These are phyloP conservation scores for Sinella curviseta DNA, from an alignment of 1,140 invertebrate species.

Conservation along the genomic window DNA sequence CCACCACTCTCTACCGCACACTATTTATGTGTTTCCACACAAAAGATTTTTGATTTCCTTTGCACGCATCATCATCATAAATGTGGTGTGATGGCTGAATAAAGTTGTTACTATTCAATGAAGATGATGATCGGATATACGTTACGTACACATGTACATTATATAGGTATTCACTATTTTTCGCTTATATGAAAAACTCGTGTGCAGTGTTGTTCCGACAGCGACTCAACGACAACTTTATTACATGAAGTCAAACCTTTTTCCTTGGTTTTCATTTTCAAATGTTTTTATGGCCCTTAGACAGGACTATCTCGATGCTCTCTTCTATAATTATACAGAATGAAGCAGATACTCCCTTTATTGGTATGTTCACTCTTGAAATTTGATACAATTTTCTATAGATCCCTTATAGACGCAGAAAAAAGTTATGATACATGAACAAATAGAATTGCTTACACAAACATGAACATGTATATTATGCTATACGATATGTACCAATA, in stretches of 20 bases:
- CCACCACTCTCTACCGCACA: no score
- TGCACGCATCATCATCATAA: background rate
- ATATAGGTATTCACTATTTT: background rate
- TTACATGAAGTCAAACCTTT: background rate
- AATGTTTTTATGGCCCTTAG: background rate
- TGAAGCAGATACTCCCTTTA: no score
- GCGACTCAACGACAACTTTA: background rate
- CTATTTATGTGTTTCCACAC: no score
- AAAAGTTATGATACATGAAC: no score
- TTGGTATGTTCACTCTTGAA: background rate
- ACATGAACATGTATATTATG: no score
- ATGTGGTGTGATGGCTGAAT: no score
- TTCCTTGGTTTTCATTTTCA: background rate
- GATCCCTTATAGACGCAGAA: background rate
- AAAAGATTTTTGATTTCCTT: background rate
- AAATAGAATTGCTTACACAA: no score
- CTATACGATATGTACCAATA: no score
- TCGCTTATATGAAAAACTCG: background rate
- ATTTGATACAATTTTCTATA: background rate
- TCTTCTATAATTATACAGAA: no score
- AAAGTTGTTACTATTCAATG: no score
- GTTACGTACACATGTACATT: no score
- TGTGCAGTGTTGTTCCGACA: background rate
- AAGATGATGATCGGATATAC: no score
- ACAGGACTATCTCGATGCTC: background rate